These are phyloP conservation scores for Tricholaema leucomelas DNA, from an alignment of 2,113 vertebrate genomes.

Conservation along the genomic window DNA sequence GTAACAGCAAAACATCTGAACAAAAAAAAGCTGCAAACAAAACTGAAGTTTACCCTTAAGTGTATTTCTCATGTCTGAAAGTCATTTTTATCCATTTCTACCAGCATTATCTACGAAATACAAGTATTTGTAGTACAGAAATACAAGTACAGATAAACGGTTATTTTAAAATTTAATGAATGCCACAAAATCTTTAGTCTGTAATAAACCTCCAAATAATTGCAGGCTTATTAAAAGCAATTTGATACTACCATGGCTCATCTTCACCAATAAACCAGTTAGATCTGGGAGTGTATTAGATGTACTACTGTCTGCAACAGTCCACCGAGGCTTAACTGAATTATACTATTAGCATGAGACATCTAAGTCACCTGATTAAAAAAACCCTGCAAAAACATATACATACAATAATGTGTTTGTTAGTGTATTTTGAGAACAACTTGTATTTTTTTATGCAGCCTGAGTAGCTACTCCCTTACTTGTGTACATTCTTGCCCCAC, in stretches of 20 bases:
- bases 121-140: too few relatives aligned
- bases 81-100: not conserved
- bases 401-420: not conserved
- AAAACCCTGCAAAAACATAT: not conserved
- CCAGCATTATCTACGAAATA: not conserved
- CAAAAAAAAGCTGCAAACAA: not conserved
- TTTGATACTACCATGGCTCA: not conserved
- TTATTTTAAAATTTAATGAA: not conserved
- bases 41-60: not conserved
- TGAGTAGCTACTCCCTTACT: not conserved
- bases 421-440: not conserved
- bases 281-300: not conserved
- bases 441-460: rapidly evolving
- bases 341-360: not conserved
- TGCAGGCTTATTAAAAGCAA: not conserved
- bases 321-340: not conserved
- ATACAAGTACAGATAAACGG: not conserved
- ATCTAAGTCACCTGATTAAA: not conserved
- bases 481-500: rapidly evolving
- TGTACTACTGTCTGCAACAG: rapidly evolving
- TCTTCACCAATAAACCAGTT: not conserved
- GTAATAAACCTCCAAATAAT: not conserved
- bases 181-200: not conserved
- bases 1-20: not conserved
- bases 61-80: not conserved